Evolutionary conservation across 1,140 invertebrate genomes (phyloP), one percentile per base, ranked within the genome.

Genomic region (Tenebrio molitor): DNA sequence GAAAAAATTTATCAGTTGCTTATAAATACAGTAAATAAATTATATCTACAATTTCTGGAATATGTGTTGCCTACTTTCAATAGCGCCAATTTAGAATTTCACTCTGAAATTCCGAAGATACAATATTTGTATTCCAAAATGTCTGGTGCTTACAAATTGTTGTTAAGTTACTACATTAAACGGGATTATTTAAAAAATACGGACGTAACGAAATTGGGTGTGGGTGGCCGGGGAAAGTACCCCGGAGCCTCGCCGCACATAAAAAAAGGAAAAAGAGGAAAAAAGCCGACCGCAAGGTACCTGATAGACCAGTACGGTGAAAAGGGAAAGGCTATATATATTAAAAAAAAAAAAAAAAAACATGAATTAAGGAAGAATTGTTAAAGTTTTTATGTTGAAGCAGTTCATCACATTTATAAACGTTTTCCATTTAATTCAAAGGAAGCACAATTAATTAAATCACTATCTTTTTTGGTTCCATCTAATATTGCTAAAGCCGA

Each of bases 101-200:
- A 29, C 3, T 64, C 62, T 36, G 62, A 64, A 33, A 33, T 3
- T 10, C 62, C 23, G 6, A 64, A 34, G 29, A 64, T 64, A 36
- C 62, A 64, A 14, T n/a, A 29, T 10, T n/a, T 64, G 16, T 64
- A 64, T 64, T 25, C 19, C 3, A 64, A 17, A 34, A 64, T 64
- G 62, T 33, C 23, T 12, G 14, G 19, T 16, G 62, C 29, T 64
- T 64, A 64, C 16, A 64, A 36, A 10, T 14, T 36, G 36, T 64
- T 64, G 16, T 36, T 64, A 34, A 64, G 62, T 36, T 64, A 12
- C n/a, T 64, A 64, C 25, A 64, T 36, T 44, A 64, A 34, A 64
- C 33, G 23, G 10, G 62, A 29, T 34, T 64, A 64, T 17, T 64
- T 64, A 64, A 64, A 36, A 64, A 33, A 33, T 25, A 64, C 62